Percentiles rank a stretch among this genome's conserved stretches.
These are phyloP conservation scores for Marcusenius ussheri DNA, from an alignment of 2,113 vertebrate species.

Conservation along the genomic window DNA sequence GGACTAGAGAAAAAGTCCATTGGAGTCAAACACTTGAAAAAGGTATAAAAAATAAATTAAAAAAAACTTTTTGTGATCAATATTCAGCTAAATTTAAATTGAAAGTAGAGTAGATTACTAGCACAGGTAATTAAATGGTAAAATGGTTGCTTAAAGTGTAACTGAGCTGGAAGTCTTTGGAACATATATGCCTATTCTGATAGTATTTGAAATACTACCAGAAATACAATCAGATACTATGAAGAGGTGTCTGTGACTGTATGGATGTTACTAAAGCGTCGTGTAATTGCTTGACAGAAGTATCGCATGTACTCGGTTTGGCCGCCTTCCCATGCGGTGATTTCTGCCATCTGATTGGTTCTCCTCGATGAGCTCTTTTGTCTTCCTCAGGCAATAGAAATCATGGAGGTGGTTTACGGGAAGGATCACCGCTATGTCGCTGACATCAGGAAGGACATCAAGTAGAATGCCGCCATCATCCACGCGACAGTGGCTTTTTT, in stretches of 20 bases:
- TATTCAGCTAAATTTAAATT: neutral
- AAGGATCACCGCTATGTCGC: conserved; percentile 82
- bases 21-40: conserved; percentile 68
- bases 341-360: neutral
- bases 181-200: neutral
- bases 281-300: neutral
- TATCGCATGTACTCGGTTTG: neutral
- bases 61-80: too few species aligned
- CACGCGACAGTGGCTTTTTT: neutral
- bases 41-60: conserved; percentile 55
- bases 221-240: neutral
- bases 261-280: neutral
- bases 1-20: conserved; percentile 58
- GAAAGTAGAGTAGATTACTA: neutral
- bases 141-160: neutral
- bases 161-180: neutral
- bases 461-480: conserved; percentile 26
- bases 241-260: neutral
- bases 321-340: neutral
- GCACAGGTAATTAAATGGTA: neutral
- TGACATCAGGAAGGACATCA: conserved; percentile 77
- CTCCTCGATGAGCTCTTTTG: neutral
- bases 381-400: conserved; percentile 72
- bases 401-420: conserved; percentile 92
- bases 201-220: neutral